These are phyloP conservation scores for Cephus pygmeus DNA, from an alignment of 2,888 invertebrate species.

Conservation along the genomic window DNA sequence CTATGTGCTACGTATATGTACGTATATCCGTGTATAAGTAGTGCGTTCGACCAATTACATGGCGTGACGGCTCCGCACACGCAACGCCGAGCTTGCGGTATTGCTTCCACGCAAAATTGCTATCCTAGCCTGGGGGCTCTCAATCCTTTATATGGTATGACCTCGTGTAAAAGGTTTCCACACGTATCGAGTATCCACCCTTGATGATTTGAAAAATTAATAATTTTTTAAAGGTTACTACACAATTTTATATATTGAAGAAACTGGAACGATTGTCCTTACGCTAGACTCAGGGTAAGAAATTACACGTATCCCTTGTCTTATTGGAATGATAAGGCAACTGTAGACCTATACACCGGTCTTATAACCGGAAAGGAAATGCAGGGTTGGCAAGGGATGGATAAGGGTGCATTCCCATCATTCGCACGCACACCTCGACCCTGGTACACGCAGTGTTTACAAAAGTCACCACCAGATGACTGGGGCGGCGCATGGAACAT, in stretches of 20 bases:
- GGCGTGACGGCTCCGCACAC: neutral
- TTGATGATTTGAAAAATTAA: neutral
- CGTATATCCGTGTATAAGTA: neutral
- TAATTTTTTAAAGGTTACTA: neutral
- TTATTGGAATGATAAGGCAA: neutral
- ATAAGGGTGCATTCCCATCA: conserved; percentile 29
- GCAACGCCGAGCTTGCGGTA: neutral
- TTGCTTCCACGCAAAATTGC: neutral
- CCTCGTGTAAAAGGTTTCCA: neutral
- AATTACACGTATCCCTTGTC: neutral
- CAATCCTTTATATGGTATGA: neutral
- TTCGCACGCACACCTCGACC: conserved; percentile 25
- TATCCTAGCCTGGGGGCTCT: neutral
- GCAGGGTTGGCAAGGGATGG: neutral
- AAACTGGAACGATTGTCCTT: neutral
- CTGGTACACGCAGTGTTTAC: conserved; percentile 51
- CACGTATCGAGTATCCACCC: neutral
- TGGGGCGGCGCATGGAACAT: conserved; percentile 49
- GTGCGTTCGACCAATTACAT: conserved; percentile 37
- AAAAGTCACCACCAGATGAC: conserved; percentile 65
- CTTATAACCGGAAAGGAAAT: neutral
- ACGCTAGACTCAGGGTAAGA: neutral
- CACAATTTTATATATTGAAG: neutral
- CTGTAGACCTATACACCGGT: neutral
- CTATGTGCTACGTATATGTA: conserved; percentile 17